These are phyloP conservation scores for Triplophysa siluroides DNA, from an alignment of 2,113 vertebrate species.

Conservation along the genomic window DNA sequence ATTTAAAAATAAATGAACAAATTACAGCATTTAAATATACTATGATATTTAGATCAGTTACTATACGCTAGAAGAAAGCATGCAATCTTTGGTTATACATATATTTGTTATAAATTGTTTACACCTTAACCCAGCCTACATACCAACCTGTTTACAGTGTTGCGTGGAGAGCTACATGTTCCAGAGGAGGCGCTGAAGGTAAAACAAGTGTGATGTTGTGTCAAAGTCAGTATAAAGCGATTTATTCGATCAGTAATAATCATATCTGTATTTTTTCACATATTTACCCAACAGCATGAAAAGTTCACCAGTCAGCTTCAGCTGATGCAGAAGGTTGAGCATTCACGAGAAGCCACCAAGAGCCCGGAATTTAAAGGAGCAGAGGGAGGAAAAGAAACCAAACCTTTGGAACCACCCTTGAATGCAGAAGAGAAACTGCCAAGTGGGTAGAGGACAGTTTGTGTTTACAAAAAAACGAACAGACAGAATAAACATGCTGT, in stretches of 20 bases:
- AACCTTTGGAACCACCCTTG: slow-evolving; percentile 69
- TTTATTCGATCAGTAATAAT: no score
- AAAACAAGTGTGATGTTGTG: slow-evolving; percentile 35
- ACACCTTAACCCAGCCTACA: slow-evolving; percentile 83
- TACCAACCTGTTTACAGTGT: slow-evolving; percentile 96
- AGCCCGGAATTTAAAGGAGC: slow-evolving; percentile 68
- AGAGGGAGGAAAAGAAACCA: slow-evolving; percentile 70
- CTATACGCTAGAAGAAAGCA: background rate
- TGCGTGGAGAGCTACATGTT: slow-evolving; percentile 89
- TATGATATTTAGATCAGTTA: no score
- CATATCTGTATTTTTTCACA: no score
- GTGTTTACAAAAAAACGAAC: background rate
- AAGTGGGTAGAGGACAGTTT: slow-evolving; percentile 70
- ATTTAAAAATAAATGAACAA: background rate
- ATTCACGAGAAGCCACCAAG: slow-evolving; percentile 66
- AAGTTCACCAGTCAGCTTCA: slow-evolving; percentile 95
- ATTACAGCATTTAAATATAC: background rate
- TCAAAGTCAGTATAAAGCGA: no score
- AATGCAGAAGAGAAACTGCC: slow-evolving; percentile 82
- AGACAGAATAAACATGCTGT: background rate
- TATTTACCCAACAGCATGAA: slow-evolving; percentile 80
- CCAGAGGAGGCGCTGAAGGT: slow-evolving; percentile 98
- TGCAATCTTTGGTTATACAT: background rate
- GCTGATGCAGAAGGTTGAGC: slow-evolving; percentile 78
- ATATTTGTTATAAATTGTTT: background rate